Percentiles rank a stretch among this genome's conserved stretches.
Evolutionary conservation across 2,797 vertebrate species (phyloP).

Genomic region (Myripristis jacobus): DNA sequence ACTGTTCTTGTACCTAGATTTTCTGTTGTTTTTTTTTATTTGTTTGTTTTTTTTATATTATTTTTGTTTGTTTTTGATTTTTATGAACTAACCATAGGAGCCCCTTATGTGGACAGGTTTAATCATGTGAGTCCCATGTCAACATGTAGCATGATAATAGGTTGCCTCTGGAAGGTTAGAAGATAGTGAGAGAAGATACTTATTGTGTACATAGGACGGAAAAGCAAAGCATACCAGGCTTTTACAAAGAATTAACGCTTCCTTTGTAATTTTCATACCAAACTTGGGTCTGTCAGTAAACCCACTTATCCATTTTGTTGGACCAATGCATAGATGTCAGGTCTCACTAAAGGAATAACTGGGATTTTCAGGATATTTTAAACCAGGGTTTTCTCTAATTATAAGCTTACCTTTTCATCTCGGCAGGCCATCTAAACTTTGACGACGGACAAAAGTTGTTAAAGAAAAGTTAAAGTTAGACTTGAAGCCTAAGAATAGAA

Average conservation of each 20-base stretch:
- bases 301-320: conserved; percentile 36
- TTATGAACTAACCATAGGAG: conserved; percentile 98
- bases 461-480: background rate
- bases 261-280: conserved; percentile 53
- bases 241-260: conserved; percentile 86
- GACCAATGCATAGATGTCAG: conserved; percentile 48
- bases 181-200: conserved; percentile 76
- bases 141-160: conserved; percentile 93
- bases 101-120: conserved; percentile 88
- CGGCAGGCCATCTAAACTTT: background rate
- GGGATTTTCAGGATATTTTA: background rate
- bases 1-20: conserved; percentile 82
- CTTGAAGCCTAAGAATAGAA: background rate
- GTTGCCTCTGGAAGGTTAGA: conserved; percentile 82
- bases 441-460: background rate
- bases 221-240: conserved; percentile 87
- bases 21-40: conserved; percentile 72
- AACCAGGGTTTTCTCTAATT: background rate
- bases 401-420: background rate
- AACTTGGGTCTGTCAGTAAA: conserved; percentile 11
- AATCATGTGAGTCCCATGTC: conserved; percentile 84
- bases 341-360: conserved; percentile 75
- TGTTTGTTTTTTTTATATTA: conserved; percentile 37
- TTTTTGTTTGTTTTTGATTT: conserved; percentile 68
- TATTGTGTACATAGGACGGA: conserved; percentile 81